A percentile compares a stretch with the other conserved stretches of the same genome.
Evolutionary conservation across 2,113 vertebrate species (phyloP).

Genomic region (Trematomus loennbergii): DNA sequence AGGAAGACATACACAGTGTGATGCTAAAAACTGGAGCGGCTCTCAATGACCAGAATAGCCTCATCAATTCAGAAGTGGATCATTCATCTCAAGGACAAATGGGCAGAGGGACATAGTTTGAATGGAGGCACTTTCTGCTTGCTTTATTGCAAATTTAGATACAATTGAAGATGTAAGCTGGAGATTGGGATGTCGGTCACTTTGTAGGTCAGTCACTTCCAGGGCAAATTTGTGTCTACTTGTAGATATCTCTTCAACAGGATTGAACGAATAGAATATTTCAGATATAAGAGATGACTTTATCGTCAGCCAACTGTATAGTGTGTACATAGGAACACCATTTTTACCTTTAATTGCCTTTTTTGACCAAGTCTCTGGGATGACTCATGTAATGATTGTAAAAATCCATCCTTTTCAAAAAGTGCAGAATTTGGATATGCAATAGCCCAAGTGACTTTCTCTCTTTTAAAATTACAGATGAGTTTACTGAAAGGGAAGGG

Average conservation of each 20-base stretch:
- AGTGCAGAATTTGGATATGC: no score
- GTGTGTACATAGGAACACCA: no score
- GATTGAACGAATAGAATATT: neutral
- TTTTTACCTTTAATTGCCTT: no score
- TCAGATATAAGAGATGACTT: neutral
- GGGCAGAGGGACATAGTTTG: neutral
- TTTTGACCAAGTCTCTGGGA: no score
- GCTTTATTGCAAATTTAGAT: neutral
- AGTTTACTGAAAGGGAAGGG: no score
- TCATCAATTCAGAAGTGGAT: constrained; percentile 21
- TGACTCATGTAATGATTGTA: no score
- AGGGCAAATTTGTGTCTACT: neutral
- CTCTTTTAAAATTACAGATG: no score
- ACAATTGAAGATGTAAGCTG: neutral
- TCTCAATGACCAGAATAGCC: constrained; percentile 18
- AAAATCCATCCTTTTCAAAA: no score
- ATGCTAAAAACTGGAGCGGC: neutral
- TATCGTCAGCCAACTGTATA: no score
- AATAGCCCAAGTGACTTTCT: no score
- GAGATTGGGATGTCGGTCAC: neutral
- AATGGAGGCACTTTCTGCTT: neutral
- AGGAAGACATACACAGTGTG: constrained; percentile 3
- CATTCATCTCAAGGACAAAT: constrained; percentile 23
- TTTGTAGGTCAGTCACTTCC: neutral
- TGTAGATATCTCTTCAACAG: neutral